Base-by-base conservation (phyloP, 2,888 invertebrate genomes). In the Ectobius pallidus region DNA sequence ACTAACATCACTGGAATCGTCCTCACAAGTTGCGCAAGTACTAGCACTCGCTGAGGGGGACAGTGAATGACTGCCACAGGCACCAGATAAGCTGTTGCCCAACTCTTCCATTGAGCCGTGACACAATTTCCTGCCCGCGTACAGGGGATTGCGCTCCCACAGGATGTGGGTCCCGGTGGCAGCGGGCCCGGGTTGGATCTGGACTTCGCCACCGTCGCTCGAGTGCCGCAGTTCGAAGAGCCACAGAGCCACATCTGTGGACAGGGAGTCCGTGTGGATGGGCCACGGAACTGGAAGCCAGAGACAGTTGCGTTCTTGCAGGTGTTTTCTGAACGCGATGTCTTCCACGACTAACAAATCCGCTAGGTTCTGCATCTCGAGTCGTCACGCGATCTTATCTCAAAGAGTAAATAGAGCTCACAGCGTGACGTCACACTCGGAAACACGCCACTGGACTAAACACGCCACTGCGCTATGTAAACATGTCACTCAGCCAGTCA, bases 161-260 rank as follows among this genome's bases (percentile, higher is more conserved):
- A 44, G 65, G 44, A 65, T 65, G 44, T 18, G 11, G 11, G 34
- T 58, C 11, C 7, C 2, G n/a, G n/a, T n/a, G n/a, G n/a, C n/a
- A n/a, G n/a, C n/a, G n/a, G n/a, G n/a, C n/a, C n/a, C n/a, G n/a
- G n/a, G n/a, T n/a, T n/a, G n/a, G n/a, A n/a, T n/a, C n/a, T n/a
- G n/a, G n/a, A n/a, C n/a, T n/a, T n/a, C n/a, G n/a, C n/a, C n/a
- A n/a, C n/a, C n/a, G 39, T 69, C 69, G 20, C 63, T 52, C 20
- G n/a, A 25, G 16, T 72, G 73, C 18, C 76, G 73, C 61, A 76
- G 46, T 46, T 76, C 76, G n/a, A 69, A 55, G 58, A 76, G 63
- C 76, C 76, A 76, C 32, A 72, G 49, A 3, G 71, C 71, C n/a
- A 76, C 73, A 62, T 76, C 73, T 7, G 63, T 27, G 25, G 75